A percentile compares a stretch with the other conserved stretches of the same genome.
phyloP scores from a whole-genome alignment of 2,888 invertebrate species.

The Eupsilia transversa region DNA sequence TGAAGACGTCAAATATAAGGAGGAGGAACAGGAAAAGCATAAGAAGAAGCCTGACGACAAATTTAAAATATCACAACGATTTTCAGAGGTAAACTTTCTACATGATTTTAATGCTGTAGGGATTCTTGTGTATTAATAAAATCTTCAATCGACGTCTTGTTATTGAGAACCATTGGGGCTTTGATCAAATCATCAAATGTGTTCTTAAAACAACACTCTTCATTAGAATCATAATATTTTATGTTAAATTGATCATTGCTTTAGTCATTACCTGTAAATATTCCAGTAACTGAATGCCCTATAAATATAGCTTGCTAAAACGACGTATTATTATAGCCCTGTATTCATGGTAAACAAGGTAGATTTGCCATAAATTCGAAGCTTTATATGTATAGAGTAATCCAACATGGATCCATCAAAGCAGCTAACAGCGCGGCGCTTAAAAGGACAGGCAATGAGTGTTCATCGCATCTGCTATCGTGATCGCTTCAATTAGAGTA shows the following conservation, averaged over 20 bases:
- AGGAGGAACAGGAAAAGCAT: constrained; percentile 84
- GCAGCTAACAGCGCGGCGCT: no score
- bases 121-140: background rate
- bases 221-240: background rate
- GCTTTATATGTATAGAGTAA: background rate
- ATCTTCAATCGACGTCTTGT: background rate
- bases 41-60: constrained; percentile 85
- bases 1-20: constrained; percentile 86
- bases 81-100: constrained; percentile 81
- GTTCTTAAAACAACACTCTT: background rate
- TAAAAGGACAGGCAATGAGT: background rate
- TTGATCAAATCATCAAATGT: background rate
- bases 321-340: no score
- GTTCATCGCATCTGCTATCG: background rate
- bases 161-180: background rate
- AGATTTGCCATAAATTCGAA: background rate
- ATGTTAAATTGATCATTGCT: background rate
- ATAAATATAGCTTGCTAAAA: background rate
- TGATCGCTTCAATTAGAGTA: constrained; percentile 4
- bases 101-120: background rate
- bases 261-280: background rate
- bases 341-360: background rate
- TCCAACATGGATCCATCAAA: background rate
- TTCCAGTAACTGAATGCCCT: background rate
- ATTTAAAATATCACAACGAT: constrained; percentile 87